phyloP scores from a whole-genome alignment of 2,113 vertebrate genomes.

The Lepus timidus region DNA sequence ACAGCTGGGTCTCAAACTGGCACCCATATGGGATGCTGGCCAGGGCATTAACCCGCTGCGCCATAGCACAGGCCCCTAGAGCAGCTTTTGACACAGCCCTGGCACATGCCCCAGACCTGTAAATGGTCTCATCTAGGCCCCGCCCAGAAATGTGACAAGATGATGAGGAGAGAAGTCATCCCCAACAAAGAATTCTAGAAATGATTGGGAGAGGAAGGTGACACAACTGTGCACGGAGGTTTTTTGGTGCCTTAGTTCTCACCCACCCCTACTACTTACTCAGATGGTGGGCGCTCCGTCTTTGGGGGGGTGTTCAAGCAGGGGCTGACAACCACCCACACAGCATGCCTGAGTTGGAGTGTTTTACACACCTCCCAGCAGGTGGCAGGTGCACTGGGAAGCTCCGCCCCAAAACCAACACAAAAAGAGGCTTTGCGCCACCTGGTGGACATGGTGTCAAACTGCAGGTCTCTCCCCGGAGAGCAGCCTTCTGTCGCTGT shows the following conservation, averaged over 20 bases:
- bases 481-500: neutral
- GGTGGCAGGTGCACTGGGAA: too few relatives aligned
- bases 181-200: neutral
- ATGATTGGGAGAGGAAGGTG: neutral
- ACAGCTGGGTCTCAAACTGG: too few relatives aligned
- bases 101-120: neutral
- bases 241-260: neutral
- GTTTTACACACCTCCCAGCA: accelerated
- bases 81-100: neutral
- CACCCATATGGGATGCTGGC: too few relatives aligned
- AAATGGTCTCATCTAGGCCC: neutral
- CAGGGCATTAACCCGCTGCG: too few relatives aligned
- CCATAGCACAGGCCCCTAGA: too few relatives aligned
- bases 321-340: neutral
- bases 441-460: conserved; percentile 39
- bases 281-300: neutral
- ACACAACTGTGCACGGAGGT: neutral
- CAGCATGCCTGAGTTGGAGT: neutral
- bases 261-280: neutral
- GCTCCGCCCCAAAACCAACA: accelerated
- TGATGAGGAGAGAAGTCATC: neutral
- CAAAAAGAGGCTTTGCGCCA: neutral
- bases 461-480: neutral
- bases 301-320: neutral
- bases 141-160: neutral